Evolutionary conservation across 2,888 invertebrate genomes (phyloP).

Genomic region (Diarsia brunnea): DNA sequence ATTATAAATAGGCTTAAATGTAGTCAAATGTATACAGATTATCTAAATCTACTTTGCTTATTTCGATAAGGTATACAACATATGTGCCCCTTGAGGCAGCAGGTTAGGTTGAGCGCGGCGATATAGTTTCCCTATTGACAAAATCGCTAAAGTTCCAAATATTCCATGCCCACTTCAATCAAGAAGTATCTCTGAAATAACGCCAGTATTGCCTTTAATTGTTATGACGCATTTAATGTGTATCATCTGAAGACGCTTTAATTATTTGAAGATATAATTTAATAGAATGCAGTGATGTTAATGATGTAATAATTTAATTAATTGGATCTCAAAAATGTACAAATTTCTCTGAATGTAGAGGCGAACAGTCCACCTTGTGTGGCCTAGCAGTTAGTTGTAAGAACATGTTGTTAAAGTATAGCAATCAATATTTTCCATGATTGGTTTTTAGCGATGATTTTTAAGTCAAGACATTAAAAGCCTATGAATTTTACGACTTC

Average conservation of each 20-base stretch:
- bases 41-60: constrained; percentile 40
- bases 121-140: constrained; percentile 53
- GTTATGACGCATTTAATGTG: constrained; percentile 68
- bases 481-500: constrained; percentile 72
- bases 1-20: constrained; percentile 54
- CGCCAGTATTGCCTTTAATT: constrained; percentile 82
- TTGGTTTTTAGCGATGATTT: constrained; percentile 83
- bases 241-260: constrained; percentile 69
- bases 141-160: constrained; percentile 59
- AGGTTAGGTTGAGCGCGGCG: constrained; percentile 41
- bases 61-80: constrained; percentile 48
- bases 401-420: constrained; percentile 79
- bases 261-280: constrained; percentile 70
- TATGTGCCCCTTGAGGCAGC: constrained; percentile 39
- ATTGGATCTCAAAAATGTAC: constrained; percentile 85
- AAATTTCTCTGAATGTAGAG: constrained; percentile 70
- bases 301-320: constrained; percentile 64
- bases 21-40: constrained; percentile 51
- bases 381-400: constrained; percentile 82
- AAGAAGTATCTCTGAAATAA: constrained; percentile 57
- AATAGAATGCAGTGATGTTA: constrained; percentile 73
- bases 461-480: constrained; percentile 81
- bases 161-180: constrained; percentile 25
- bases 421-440: constrained; percentile 82
- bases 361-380: constrained; percentile 69